These are phyloP conservation scores for Drosophila melanogaster DNA, from an alignment of 1,140 invertebrate genomes.

Conservation along the genomic window DNA sequence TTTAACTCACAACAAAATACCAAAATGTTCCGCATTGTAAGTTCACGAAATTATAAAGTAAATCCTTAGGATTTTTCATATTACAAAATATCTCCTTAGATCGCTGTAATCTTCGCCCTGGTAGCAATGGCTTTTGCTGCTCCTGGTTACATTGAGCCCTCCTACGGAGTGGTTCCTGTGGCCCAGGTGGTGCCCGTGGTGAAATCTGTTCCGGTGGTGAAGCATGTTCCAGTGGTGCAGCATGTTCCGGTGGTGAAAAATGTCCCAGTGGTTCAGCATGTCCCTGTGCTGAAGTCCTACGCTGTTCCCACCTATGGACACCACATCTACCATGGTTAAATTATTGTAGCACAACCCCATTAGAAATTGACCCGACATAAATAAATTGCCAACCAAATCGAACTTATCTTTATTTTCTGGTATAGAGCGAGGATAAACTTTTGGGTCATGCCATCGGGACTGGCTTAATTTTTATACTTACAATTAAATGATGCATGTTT, in stretches of 20 bases:
- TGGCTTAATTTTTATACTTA: no score
- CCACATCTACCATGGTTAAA: conserved; percentile 36
- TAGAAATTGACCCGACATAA: neutral
- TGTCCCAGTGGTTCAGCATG: conserved; percentile 21
- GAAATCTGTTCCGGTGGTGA: conserved; percentile 19
- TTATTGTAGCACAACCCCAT: no score
- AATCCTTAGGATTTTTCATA: neutral
- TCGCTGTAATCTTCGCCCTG: conserved; percentile 23
- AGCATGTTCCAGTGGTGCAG: conserved; percentile 30
- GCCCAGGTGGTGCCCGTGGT: conserved; percentile 34
- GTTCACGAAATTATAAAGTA: neutral
- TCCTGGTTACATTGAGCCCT: conserved; percentile 42
- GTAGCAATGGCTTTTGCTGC: conserved; percentile 31
- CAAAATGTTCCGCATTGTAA: conserved; percentile 50
- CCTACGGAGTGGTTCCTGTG: conserved; percentile 33
- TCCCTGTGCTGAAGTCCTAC: conserved; percentile 39
- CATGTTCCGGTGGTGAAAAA: conserved; percentile 33
- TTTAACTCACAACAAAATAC: neutral
- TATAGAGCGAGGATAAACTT: no score
- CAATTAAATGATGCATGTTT: no score
- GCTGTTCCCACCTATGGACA: conserved; percentile 30
- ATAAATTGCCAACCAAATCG: neutral
- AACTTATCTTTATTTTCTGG: neutral
- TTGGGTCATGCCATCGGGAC: no score
- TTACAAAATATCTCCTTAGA: neutral